Evolutionary conservation across 2,113 vertebrate species (phyloP), one percentile per base, ranked within the genome.

Genomic region (Takifugu bimaculatus): DNA sequence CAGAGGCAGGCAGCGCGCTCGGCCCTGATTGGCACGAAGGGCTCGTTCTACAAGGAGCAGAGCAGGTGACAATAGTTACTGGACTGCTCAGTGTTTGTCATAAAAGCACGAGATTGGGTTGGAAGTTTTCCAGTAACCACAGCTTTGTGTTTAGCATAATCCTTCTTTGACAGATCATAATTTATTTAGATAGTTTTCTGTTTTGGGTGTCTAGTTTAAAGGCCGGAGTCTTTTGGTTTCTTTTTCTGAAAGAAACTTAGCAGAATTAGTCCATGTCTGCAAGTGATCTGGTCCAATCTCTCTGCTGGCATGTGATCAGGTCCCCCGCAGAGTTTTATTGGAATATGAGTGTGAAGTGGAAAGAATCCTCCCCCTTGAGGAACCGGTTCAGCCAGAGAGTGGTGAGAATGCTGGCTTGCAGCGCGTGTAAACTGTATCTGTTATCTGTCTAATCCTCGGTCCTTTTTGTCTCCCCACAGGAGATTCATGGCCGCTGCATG

Each of bases 11-110:
- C 59, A 98, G 95, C 65, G 96, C 97, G 10, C 87, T 98, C 13
- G 96, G 97, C 12, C 96, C 96, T 0, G 95, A 98, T 10, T 98
- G 96, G 96, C 96, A 98, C 0, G 92, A 93, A 65, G 94, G 92
- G 25, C 86, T 99, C 45, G 65, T 67, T 68, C 91, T 98, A 1
- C 90, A 83, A 90, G 97, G 96, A 75, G 78, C 91, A 59, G 84
- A 93, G 81, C 72, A 95, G 92, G 94, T 97, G 53, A 74, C 25
- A n/a, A 1, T 58, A 42, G 35, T 25, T 47, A 26, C 13, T 14
- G 39, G 15, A 28, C 42, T 27, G n/a, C 20, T 47, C 54, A 3
- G 49, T 44, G 45, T 35, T 2, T 39, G 35, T 39, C 1, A 10
- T 39, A 39, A 25, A 43, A 62, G 39, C 39, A 15, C 9, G 9